A percentile compares a stretch with the other conserved stretches of the same genome.
phyloP scores from a whole-genome alignment of 1,140 invertebrate species.

The Campodea augens region DNA sequence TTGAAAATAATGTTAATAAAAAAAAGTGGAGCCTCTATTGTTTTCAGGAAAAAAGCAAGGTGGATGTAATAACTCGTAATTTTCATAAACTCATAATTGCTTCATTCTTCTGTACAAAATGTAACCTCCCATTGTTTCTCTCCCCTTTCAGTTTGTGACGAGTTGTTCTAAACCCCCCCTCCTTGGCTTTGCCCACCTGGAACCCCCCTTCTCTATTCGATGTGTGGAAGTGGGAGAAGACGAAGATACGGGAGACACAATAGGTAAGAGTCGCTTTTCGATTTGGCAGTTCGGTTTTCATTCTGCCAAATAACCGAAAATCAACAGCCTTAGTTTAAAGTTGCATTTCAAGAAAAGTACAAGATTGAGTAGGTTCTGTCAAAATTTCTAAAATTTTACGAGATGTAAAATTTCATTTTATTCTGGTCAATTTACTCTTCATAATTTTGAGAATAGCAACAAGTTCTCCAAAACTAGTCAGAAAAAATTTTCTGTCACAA shows the following conservation, averaged over 20 bases:
- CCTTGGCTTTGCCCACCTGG: slow-evolving; percentile 88
- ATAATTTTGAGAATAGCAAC: not conserved
- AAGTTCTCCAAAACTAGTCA: no score
- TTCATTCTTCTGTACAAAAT: slow-evolving; percentile 5
- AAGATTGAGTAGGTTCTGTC: not conserved
- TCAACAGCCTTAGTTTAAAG: not conserved
- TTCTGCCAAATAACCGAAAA: no score
- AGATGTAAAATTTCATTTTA: no score
- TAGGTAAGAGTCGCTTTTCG: slow-evolving; percentile 34
- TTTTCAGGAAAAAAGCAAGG: no score
- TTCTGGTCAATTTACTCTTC: not conserved
- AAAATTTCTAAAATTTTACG: no score
- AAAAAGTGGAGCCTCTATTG: no score
- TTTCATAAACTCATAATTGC: no score
- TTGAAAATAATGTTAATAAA: no score
- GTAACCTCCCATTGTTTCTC: slow-evolving; percentile 7
- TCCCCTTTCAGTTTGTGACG: slow-evolving; percentile 75
- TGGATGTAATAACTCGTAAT: no score
- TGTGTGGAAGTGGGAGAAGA: slow-evolving; percentile 98
- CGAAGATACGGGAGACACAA: slow-evolving; percentile 91
- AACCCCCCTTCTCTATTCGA: slow-evolving; percentile 96
- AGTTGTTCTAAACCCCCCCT: slow-evolving; percentile 96
- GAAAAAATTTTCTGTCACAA: no score
- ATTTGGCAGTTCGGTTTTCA: no score
- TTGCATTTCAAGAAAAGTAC: not conserved